phyloP scores from a whole-genome alignment of 2,888 invertebrate genomes.

The Pseudococcus jackbeardsleyi region DNA sequence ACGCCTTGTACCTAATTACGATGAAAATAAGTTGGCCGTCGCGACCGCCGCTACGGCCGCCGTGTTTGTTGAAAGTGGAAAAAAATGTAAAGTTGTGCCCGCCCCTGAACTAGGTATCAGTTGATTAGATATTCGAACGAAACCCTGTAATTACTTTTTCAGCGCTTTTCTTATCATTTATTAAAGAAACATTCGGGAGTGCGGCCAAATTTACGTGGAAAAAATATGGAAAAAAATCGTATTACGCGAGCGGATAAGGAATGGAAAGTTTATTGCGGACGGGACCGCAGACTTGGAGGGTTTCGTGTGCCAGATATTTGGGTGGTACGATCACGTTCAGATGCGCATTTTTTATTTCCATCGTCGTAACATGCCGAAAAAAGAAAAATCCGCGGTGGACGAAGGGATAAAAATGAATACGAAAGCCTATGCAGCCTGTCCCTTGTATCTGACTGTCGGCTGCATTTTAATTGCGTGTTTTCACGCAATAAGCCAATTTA shows the following conservation, averaged over 20 bases:
- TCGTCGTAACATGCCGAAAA: background rate
- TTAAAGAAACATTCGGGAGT: background rate
- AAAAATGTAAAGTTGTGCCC: background rate
- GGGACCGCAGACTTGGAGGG: background rate
- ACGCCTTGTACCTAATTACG: background rate
- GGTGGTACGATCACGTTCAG: conserved; percentile 1
- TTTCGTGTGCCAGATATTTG: conserved; percentile 7
- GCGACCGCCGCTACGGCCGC: background rate
- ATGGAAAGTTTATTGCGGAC: background rate
- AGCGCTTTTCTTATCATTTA: conserved; percentile 12
- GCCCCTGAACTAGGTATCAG: background rate
- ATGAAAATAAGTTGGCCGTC: background rate
- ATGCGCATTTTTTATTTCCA: background rate
- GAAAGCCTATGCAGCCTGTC: background rate
- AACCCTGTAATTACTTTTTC: conserved; percentile 22
- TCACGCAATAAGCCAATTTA: conserved; percentile 41
- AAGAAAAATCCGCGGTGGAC: background rate
- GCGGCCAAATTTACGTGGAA: background rate
- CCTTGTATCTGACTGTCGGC: background rate
- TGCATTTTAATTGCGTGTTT: conserved; percentile 36
- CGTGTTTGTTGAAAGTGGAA: background rate
- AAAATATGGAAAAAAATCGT: background rate
- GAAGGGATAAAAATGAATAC: background rate
- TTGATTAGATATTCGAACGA: conserved; percentile 17
- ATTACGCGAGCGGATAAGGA: background rate